Percentiles rank a stretch among this genome's conserved stretches.
phyloP scores from a whole-genome alignment of 2,113 vertebrate species.

The Antigone vipio region DNA sequence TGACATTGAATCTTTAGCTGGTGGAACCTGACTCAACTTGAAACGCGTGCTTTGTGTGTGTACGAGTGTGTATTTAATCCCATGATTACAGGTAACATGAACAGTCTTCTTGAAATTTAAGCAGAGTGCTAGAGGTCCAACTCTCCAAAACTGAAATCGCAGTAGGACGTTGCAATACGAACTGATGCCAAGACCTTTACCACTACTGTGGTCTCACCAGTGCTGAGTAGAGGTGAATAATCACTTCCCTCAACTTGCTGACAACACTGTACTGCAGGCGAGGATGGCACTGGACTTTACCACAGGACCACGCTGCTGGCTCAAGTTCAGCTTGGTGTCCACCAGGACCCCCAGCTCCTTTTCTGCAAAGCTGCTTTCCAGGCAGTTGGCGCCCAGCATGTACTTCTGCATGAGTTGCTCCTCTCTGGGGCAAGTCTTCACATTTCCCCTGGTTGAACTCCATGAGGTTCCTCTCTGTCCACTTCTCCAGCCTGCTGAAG shows the following conservation, averaged over 20 bases:
- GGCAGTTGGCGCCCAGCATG: neutral
- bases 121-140: neutral
- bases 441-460: neutral
- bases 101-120: neutral
- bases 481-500: neutral
- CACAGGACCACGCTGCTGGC: neutral
- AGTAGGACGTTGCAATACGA: neutral
- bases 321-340: neutral
- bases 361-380: neutral
- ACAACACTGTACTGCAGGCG: no score
- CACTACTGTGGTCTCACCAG: neutral
- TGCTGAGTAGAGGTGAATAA: neutral
- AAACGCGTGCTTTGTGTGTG: neutral
- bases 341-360: neutral
- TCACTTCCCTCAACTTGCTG: neutral
- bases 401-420: neutral
- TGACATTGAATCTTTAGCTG: neutral
- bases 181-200: neutral
- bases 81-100: neutral
- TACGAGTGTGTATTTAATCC: no score
- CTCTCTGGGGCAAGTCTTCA: neutral
- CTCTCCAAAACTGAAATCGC: neutral
- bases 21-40: neutral
- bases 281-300: neutral
- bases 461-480: neutral